Evolutionary conservation across 2,888 invertebrate genomes (phyloP), one percentile per base, ranked within the genome.

Genomic region (Limnephilus rhombicus): DNA sequence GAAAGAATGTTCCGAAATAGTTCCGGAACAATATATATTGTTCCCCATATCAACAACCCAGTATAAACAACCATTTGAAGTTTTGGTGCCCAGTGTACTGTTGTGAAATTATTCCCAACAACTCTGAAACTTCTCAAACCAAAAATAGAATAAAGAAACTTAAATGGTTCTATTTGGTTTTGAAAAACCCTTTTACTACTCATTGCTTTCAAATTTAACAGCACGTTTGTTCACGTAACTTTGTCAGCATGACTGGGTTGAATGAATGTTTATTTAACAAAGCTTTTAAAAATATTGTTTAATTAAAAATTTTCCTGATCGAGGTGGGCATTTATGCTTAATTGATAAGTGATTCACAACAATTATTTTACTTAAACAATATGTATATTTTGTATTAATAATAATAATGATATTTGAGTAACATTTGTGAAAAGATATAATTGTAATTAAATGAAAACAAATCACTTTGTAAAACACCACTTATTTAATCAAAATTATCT

Each of bases 41-140:
- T 24, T 24, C 24, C 68, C 7, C 24, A 68, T 68, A n/a, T 9
- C 68, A 68, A 68, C 24, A 68, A 68, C 24, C 24, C 68, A 68
- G 68, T 24, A n/a, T 24, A 45, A 5, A 12, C 68, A 24, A n/a
- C n/a, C 2, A 68, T 49, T n/a, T 29, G 45, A 29, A 86, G 1
- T 49, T 86, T 86, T 3, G 86, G 49, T 11, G 86, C n/a, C 86
- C 86, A 86, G 45, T 86, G 49, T n/a, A 86, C 13, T 4, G n/a
- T n/a, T 29, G 86, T 49, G 2, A 86, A 37, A 45, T 29, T 15
- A 45, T 49, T 29, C 13, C 86, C 49, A 3, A 12, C 13, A 13
- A 86, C 15, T 29, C 86, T 41, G 86, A n/a, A 86, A 29, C 86
- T 86, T n/a, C 86, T 86, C 29, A 86, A 45, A 15, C 86, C 86